Evolutionary conservation across 2,797 vertebrate genomes (phyloP), one percentile per base, ranked within the genome.

Genomic region (Allobates femoralis): DNA sequence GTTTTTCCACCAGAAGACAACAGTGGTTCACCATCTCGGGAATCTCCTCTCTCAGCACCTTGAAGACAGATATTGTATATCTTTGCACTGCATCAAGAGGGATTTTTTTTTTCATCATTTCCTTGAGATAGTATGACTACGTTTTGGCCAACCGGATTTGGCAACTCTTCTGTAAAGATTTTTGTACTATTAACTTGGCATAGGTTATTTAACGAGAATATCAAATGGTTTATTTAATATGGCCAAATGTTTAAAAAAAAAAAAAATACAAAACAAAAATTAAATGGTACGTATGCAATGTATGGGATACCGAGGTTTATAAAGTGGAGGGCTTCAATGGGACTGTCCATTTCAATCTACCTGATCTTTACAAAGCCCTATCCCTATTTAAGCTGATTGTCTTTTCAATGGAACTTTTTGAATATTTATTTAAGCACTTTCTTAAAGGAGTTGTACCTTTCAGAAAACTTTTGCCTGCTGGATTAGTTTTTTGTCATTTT

Each of bases 41-140:
- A 99, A 92, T 99, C 97, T 30, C 98, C 98, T 62, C 97, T 99
- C 83, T 98, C 98, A 37, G 98, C 97, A 91, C 97, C 97, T 93
- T 99, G 96, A 97, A 90, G 91, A 91, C 85, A 90, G 67, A 79
- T 53, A 30, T 67, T 90, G 88, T 91, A 89, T 89, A 91, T 90
- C 87, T 89, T 89, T 90, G 90, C 91, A 89, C 91, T 91, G 90
- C 90, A 85, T 90, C 89, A 87, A 89, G 91, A 82, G 87, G 87
- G 91, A 90, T 89, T 91, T 88, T 88, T 0, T 91, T 91, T 79
- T 90, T 14, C 60, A 46, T 81, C 90, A 89, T 92, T 91, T 58
- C 34, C 50, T 73, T 83, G 66, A 56, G 90, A 91, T 93, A 92
- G 93, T 92, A 90, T 92, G 90, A 90, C 92, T 92, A 91, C 92